phyloP scores from a whole-genome alignment of 2,888 invertebrate species.

The Oxystoma pomonae region DNA sequence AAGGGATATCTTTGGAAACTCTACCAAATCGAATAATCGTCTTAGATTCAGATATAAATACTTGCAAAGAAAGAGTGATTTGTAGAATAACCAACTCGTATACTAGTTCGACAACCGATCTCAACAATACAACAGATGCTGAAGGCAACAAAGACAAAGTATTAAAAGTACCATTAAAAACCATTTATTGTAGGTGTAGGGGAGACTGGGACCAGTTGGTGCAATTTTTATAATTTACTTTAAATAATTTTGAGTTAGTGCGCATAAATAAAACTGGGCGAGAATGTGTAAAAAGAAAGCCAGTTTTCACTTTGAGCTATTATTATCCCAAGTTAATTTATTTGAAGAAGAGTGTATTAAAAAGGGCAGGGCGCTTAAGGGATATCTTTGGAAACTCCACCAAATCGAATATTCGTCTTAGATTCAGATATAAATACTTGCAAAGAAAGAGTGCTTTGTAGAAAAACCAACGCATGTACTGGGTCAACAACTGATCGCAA shows the following conservation, averaged over 20 bases:
- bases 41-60: conserved; percentile 43
- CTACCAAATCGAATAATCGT: conserved; percentile 55
- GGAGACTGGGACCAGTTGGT: too few relatives aligned
- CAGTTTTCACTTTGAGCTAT: conserved; percentile 42
- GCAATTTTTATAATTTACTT: too few relatives aligned
- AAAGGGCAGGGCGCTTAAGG: conserved; percentile 61
- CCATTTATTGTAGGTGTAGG: too few relatives aligned
- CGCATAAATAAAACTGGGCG: conserved; percentile 41
- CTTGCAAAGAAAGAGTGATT: conserved; percentile 40
- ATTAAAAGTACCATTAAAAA: too few relatives aligned
- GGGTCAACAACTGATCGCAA: conserved; percentile 31
- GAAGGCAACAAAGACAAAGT: too few relatives aligned
- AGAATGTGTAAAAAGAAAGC: conserved; percentile 39
- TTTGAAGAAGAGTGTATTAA: conserved; percentile 55
- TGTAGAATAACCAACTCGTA: conserved; percentile 36
- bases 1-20: conserved; percentile 52
- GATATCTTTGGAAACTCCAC: conserved; percentile 58
- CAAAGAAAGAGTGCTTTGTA: conserved; percentile 37
- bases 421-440: conserved; percentile 45
- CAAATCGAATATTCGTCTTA: conserved; percentile 51
- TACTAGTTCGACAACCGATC: conserved; percentile 33
- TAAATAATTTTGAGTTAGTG: too few relatives aligned
- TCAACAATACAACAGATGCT: neutral
- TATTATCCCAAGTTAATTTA: conserved; percentile 45
- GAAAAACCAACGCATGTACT: conserved; percentile 37